Evolutionary conservation across 2,888 invertebrate genomes (phyloP).

Genomic region (Pseudanteris insignis): DNA sequence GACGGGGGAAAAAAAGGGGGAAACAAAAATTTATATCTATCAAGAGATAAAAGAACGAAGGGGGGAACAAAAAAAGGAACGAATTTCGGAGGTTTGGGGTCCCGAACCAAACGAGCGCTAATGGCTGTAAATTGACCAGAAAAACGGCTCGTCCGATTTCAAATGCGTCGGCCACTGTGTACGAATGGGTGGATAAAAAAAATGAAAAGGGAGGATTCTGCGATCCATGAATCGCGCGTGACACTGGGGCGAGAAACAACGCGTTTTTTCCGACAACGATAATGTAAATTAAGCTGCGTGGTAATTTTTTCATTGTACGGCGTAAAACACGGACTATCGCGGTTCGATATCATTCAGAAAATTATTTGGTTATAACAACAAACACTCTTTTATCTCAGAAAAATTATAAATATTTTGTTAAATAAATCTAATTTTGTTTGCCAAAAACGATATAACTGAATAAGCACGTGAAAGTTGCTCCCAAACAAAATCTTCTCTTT

Average conservation of each 20-base stretch:
- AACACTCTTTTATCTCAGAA: too few relatives aligned
- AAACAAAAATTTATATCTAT: too few relatives aligned
- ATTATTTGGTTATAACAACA: too few relatives aligned
- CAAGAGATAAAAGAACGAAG: slow-evolving; percentile 18
- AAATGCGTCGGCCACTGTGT: slow-evolving; percentile 25
- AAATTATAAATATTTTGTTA: too few relatives aligned
- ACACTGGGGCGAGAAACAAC: background rate
- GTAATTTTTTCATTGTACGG: too few relatives aligned
- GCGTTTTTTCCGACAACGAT: slow-evolving; percentile 1
- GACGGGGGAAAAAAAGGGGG: slow-evolving; percentile 16
- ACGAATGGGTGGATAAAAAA: slow-evolving; percentile 7
- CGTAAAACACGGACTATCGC: too few relatives aligned
- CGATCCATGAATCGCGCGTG: slow-evolving; percentile 25
- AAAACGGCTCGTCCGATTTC: slow-evolving; percentile 50
- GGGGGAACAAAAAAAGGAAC: slow-evolving; percentile 26
- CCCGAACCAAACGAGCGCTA: slow-evolving; percentile 48
- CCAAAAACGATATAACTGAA: too few relatives aligned
- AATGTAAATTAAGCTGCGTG: slow-evolving; percentile 16
- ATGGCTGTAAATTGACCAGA: slow-evolving; percentile 59
- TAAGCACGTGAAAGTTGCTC: too few relatives aligned
- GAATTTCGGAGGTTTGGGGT: slow-evolving; percentile 12
- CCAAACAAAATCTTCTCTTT: too few relatives aligned
- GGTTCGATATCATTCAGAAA: too few relatives aligned
- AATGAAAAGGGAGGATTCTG: slow-evolving; percentile 22
- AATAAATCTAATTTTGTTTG: too few relatives aligned